These are phyloP conservation scores for Xenops minutus DNA, from an alignment of 2,797 vertebrate species.

Conservation along the genomic window DNA sequence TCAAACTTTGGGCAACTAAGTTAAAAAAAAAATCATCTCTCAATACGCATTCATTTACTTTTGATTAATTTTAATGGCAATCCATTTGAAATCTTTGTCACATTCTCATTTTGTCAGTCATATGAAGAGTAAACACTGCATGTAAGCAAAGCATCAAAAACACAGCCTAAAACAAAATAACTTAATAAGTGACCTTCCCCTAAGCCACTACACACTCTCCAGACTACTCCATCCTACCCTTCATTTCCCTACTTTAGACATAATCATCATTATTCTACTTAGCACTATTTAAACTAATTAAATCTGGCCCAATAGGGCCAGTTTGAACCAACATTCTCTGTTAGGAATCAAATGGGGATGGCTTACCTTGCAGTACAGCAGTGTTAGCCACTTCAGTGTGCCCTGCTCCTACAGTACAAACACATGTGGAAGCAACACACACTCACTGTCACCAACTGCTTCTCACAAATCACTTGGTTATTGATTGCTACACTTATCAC, in stretches of 20 bases:
- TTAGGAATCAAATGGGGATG: not conserved
- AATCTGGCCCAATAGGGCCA: not conserved
- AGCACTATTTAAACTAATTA: not conserved
- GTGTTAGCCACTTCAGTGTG: not conserved
- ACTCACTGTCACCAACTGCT: not conserved
- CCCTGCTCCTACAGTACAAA: not conserved
- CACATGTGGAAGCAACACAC: not conserved
- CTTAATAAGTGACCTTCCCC: not conserved
- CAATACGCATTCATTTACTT: not conserved
- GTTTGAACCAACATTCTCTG: not conserved
- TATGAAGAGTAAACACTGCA: not conserved
- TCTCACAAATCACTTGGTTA: constrained; percentile 27
- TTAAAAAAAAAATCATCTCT: not conserved
- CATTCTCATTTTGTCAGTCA: not conserved
- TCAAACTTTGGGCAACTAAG: not conserved
- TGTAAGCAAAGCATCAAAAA: not conserved
- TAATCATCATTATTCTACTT: not conserved
- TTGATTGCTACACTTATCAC: not conserved
- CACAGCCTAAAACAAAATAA: not conserved
- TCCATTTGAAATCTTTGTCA: not conserved
- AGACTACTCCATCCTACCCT: not conserved
- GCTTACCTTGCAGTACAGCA: not conserved
- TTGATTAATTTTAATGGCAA: not conserved
- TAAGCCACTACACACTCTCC: not conserved
- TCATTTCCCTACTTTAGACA: not conserved